Evolutionary conservation across 2,888 invertebrate species (phyloP), one percentile per base, ranked within the genome.

Genomic region (Metopia argyrocephala): DNA sequence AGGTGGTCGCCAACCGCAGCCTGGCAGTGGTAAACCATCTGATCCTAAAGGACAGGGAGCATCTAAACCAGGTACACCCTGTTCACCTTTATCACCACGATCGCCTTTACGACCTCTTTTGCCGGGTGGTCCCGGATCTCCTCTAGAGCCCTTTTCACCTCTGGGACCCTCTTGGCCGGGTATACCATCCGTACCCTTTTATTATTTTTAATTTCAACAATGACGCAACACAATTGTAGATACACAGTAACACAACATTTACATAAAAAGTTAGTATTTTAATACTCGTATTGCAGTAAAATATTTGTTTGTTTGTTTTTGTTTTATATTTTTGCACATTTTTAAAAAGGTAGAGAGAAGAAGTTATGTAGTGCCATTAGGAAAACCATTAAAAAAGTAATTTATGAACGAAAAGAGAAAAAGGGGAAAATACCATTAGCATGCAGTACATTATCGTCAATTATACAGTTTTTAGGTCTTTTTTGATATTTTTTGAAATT

Each of bases 41-140:
- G 95, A 94, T 75, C 98, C 99, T 76, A 98, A 92, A 84, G 99
- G 99, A 92, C 99, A 99, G n/a, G 98, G 98, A 56, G 99, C 99
- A 92, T 99, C 98, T 86, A 99, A 92, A 46, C 98, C 98, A 45
- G 98, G 98, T 84, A 98, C 97, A 85, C 98, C 98, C 92, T 97
- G 96, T 87, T 97, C 97, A 75, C 98, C 98, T 91, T 96, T 96
- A 87, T 96, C 95, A 50, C 98, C 98, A 87, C 95, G 95, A 91
- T 97, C 96, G 38, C 98, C 98, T 91, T 96, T 96, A 85, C 96
- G 93, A 70, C 98, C 98, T 86, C 97, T 93, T 91, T 96, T 97
- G 79, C 98, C 98, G 82, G 94, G 92, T 73, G 95, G 95, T 73
- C 97, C 97, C 66, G 89, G 87, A 85, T 91, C 91, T 68, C 97